phyloP scores from a whole-genome alignment of 2,888 invertebrate genomes.

The Harpagoxenus sublaevis region DNA sequence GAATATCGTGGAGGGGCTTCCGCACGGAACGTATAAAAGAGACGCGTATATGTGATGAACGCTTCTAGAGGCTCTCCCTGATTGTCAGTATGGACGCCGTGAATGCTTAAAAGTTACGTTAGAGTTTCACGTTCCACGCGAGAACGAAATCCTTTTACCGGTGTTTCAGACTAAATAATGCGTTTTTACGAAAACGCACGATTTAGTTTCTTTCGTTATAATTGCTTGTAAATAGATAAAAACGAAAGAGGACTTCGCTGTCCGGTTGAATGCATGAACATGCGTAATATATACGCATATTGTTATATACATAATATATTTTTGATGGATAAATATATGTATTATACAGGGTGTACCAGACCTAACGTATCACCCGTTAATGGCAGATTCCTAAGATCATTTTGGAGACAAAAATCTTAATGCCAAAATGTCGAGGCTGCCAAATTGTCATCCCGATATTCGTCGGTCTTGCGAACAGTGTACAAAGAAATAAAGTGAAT shows the following conservation, averaged over 20 bases:
- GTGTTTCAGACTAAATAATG: background rate
- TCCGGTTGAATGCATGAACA: background rate
- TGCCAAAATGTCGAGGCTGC: no score
- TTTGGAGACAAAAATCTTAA: no score
- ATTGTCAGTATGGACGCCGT: background rate
- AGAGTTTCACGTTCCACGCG: background rate
- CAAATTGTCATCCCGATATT: no score
- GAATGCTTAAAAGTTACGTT: background rate
- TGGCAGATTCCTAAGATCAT: no score
- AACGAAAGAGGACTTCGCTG: background rate
- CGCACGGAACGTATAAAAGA: background rate
- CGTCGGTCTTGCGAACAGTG: no score
- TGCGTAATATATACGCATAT: background rate
- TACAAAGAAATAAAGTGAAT: no score
- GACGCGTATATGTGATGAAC: constrained; percentile 11
- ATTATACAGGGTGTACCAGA: no score
- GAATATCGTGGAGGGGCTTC: constrained; percentile 33
- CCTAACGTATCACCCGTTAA: no score
- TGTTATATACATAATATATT: background rate
- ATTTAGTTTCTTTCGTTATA: background rate
- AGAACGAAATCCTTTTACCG: background rate
- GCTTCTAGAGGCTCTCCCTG: background rate
- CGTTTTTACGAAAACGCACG: background rate
- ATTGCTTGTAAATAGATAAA: background rate
- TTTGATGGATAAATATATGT: background rate